Evolutionary conservation across 1,140 invertebrate genomes (phyloP).

Genomic region (Leptopilina boulardi): DNA sequence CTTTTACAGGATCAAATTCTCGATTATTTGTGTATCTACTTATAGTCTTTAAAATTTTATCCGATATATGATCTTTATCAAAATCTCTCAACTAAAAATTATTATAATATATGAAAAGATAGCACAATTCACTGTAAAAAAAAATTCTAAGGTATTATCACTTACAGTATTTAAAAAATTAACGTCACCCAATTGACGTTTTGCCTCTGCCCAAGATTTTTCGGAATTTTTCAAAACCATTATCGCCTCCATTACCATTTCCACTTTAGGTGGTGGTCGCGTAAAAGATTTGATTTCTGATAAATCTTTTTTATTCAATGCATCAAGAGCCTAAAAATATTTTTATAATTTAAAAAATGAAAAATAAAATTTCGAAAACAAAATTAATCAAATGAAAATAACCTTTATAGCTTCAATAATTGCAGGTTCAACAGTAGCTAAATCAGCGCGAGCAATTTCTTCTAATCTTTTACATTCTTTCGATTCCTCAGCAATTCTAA

Average conservation of each 20-base stretch:
- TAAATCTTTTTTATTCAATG: conserved; percentile 91
- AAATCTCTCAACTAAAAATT: conserved; percentile 84
- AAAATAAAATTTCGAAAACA: background rate
- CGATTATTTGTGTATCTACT: conserved; percentile 85
- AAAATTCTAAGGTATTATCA: background rate
- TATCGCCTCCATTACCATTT: conserved; percentile 93
- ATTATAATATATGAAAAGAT: background rate
- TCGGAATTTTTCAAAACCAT: conserved; percentile 88
- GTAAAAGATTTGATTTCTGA: conserved; percentile 92
- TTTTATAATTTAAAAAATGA: conserved; percentile 66
- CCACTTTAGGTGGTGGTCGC: conserved; percentile 87
- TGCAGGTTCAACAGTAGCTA: conserved; percentile 89
- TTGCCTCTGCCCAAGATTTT: conserved; percentile 90
- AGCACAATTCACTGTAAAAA: background rate
- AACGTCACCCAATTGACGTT: conserved; percentile 87
- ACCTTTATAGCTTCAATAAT: conserved; percentile 87
- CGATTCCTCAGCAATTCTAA: conserved; percentile 87
- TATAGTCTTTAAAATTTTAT: conserved; percentile 88
- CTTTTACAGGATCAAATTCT: conserved; percentile 91
- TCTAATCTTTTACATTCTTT: conserved; percentile 86
- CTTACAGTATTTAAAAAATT: conserved; percentile 81
- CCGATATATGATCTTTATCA: conserved; percentile 91
- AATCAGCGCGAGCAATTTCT: conserved; percentile 85
- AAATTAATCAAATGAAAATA: conserved; percentile 21
- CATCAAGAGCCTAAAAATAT: conserved; percentile 81